A percentile compares a stretch with the other conserved stretches of the same genome.
Evolutionary conservation across 2,113 vertebrate species (phyloP).

Genomic region (Balaenoptera acutorostrata): DNA sequence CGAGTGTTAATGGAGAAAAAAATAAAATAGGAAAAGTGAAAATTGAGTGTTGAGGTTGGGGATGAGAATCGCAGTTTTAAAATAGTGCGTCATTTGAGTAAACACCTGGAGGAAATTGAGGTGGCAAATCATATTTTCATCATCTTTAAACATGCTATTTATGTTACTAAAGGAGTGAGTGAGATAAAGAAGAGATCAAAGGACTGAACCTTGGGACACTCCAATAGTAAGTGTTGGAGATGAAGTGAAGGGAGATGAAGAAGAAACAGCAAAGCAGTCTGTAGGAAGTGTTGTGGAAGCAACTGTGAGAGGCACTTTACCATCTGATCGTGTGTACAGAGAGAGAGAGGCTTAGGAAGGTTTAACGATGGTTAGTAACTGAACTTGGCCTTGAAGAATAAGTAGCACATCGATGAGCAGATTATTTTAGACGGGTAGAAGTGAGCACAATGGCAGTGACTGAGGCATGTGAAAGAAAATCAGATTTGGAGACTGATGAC

Average conservation of each 20-base stretch:
- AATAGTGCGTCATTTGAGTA: background rate
- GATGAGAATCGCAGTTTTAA: background rate
- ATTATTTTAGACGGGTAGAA: background rate
- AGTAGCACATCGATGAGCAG: background rate
- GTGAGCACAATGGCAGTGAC: background rate
- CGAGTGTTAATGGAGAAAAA: background rate
- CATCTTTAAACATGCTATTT: background rate
- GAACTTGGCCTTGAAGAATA: background rate
- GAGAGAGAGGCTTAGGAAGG: background rate
- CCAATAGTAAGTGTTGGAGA: background rate
- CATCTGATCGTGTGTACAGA: background rate
- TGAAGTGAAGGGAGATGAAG: background rate
- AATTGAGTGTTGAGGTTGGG: background rate
- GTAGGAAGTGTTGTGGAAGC: background rate
- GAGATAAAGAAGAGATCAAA: background rate
- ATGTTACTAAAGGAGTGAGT: background rate
- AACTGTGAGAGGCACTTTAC: background rate
- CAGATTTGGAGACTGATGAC: background rate
- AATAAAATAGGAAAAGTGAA: background rate
- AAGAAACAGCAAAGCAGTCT: background rate
- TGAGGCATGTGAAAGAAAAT: background rate
- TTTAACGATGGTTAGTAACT: background rate
- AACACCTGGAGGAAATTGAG: background rate
- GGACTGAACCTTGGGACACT: background rate
- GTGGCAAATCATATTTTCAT: background rate